Evolutionary conservation across 2,888 invertebrate genomes (phyloP), one percentile per base, ranked within the genome.

Genomic region (Pimpla rufipes): DNA sequence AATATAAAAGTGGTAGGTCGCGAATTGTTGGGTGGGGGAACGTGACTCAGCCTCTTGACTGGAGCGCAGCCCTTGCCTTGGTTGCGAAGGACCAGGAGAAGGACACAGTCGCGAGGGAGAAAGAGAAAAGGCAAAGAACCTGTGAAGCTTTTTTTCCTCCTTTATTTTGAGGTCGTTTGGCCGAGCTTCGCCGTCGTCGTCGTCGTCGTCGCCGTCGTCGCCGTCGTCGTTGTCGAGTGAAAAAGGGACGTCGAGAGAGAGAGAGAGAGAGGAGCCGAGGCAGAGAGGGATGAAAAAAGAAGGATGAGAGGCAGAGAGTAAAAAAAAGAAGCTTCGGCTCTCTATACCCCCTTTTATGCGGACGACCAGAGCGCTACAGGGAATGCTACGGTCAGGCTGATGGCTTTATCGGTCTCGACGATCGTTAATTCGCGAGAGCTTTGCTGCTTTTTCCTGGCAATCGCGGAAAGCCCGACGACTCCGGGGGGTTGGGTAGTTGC

Each of bases 401-500:
- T 81, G 83, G 80, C 84, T 86, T 85, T 70, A 86, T 85, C 85
- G 82, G 81, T 37, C 66, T 68, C 73, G 68, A 74, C 79, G 79
- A 87, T 88, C 88, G 86, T 88, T 88, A 87, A 88, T 88, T 88
- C 86, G 85, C 82, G 67, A 85, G 85, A 84, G 70, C 83, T 83
- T 83, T 76, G 70, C 81, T 79, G 66, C 81, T 84, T 81, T 80
- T 71, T 77, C 52, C 37, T 67, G 57, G 40, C 71, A 45, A 42
- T 76, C 75, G 68, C 40, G 66, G 79, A 71, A 70, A 66, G 55
- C 52, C 50, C 7, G 35, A 13, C 16, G 29, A 16, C 35, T 29
- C 8, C 35, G 35, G 40, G 35, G 45, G 73, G 18, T n/a, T 16
- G 62, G 16, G 57, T 40, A 57, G 37, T 64, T 64, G 23, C 47